Percentiles rank a stretch among this genome's conserved stretches.
Evolutionary conservation across 1,140 invertebrate genomes (phyloP).

Genomic region (Paraescarpia echinospica): DNA sequence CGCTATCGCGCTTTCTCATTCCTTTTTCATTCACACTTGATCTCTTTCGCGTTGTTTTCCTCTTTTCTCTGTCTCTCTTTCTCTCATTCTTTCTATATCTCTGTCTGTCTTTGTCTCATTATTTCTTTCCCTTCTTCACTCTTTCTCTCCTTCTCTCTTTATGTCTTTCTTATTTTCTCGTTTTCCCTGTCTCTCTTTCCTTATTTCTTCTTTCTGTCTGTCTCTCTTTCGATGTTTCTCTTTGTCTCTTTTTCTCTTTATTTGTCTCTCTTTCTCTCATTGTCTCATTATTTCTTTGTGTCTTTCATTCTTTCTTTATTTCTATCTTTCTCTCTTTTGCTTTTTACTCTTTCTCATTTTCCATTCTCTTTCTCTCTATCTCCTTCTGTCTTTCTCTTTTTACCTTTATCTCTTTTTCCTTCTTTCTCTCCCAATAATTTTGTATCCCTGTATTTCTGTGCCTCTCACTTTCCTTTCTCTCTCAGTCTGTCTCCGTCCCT

Average conservation of each 20-base stretch:
- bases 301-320: too few species aligned
- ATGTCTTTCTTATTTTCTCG: neutral
- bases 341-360: too few species aligned
- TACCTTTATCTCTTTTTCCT: neutral
- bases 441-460: too few species aligned
- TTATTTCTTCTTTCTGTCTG: neutral
- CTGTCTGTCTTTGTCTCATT: neutral
- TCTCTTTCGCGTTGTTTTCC: neutral
- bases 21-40: neutral
- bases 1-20: neutral
- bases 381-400: neutral
- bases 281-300: too few species aligned
- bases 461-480: neutral
- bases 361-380: neutral
- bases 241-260: neutral
- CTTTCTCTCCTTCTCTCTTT: neutral
- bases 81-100: neutral
- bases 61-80: neutral
- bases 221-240: neutral
- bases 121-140: neutral
- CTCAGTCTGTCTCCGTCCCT: neutral
- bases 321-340: too few species aligned
- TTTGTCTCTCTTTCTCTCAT: neutral
- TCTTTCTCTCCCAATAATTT: neutral
- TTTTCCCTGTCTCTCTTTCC: neutral